Conservation (phyloP, 2,888 invertebrate species). For the Meloe dianella region DNA sequence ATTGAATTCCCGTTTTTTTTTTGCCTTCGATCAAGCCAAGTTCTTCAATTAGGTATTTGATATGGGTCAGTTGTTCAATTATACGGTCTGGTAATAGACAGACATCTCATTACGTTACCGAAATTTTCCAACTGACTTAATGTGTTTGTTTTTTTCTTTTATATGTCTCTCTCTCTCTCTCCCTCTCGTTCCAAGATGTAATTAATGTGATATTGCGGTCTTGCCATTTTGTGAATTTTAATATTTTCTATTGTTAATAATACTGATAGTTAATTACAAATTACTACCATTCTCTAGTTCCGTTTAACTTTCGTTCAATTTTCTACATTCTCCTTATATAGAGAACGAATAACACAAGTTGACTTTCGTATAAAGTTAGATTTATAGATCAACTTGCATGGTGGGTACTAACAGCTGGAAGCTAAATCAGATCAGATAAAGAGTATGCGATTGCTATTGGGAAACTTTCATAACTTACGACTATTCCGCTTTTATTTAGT, state of each 20-base stretch:
- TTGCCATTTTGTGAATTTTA: too few relatives aligned
- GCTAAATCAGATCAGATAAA: slow-evolving; percentile 29
- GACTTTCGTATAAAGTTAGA: slow-evolving; percentile 19
- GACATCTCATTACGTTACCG: not conserved
- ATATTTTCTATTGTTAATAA: too few relatives aligned
- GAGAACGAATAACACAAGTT: slow-evolving; percentile 2
- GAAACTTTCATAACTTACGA: slow-evolving; percentile 26
- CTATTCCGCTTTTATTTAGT: slow-evolving; percentile 23
- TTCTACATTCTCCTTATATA: slow-evolving; percentile 7
- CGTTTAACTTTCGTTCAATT: slow-evolving; percentile 4
- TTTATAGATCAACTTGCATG: slow-evolving; percentile 21
- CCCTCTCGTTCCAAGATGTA: not conserved
- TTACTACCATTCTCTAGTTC: not conserved
- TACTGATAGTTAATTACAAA: too few relatives aligned
- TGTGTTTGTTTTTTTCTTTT: not conserved
- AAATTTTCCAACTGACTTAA: not conserved
- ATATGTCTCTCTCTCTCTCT: too few relatives aligned
- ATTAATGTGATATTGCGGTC: not conserved
- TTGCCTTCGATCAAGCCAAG: not conserved
- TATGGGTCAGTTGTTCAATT: not conserved
- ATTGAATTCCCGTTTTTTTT: not conserved
- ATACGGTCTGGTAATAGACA: not conserved
- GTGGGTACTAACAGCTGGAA: slow-evolving; percentile 27
- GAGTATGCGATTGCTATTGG: slow-evolving; percentile 26
- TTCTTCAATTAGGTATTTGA: not conserved